These are phyloP conservation scores for Eucera pruinosa DNA, from an alignment of 2,888 invertebrate species.

Conservation along the genomic window DNA sequence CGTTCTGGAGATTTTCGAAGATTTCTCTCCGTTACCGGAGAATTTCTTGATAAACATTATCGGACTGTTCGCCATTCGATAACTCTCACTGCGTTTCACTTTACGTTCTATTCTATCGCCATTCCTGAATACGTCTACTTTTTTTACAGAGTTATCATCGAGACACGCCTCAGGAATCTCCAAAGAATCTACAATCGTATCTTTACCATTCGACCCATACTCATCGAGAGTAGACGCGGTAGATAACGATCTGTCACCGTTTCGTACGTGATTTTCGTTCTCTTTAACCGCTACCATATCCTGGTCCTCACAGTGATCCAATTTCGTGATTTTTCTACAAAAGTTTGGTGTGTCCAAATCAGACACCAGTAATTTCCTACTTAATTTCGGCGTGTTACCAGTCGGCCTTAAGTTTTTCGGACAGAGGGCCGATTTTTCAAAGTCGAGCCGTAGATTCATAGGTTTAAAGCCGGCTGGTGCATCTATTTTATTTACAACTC, in stretches of 20 bases:
- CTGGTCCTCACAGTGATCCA: conserved; percentile 32
- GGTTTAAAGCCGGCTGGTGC: background rate
- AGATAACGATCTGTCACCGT: conserved; percentile 10
- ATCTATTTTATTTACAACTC: conserved; percentile 9
- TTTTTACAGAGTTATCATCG: conserved; percentile 26
- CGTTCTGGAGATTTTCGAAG: conserved; percentile 78
- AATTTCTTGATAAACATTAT: conserved; percentile 88
- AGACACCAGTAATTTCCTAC: conserved; percentile 77
- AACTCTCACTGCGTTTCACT: conserved; percentile 93
- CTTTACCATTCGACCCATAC: background rate
- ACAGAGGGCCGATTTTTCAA: conserved; percentile 70
- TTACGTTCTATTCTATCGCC: conserved; percentile 80
- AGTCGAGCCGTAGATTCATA: conserved; percentile 67
- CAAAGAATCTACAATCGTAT: conserved; percentile 14
- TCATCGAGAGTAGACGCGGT: background rate
- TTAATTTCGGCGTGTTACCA: conserved; percentile 80
- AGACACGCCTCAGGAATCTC: conserved; percentile 17
- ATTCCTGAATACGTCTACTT: conserved; percentile 1
- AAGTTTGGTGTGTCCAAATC: conserved; percentile 75
- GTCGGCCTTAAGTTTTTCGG: conserved; percentile 70
- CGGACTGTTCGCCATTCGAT: conserved; percentile 91
- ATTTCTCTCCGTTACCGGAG: conserved; percentile 72
- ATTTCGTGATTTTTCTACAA: conserved; percentile 49
- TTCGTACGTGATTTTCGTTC: background rate
- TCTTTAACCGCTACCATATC: conserved; percentile 36